Conservation (phyloP, 2,797 vertebrate species). For the Dryobates pubescens region DNA sequence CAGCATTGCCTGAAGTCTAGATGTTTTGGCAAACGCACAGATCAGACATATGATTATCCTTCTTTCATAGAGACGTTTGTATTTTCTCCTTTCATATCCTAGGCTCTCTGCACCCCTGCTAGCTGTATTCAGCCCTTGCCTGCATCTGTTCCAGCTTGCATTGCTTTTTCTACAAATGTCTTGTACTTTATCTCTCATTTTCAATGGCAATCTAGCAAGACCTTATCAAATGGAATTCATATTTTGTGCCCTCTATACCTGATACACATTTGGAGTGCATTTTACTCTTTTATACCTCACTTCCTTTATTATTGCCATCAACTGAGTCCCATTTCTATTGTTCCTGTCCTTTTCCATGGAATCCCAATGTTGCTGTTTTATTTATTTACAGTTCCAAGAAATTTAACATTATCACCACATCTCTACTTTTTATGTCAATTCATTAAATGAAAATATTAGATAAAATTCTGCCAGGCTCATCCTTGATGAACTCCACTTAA, state of each 20-base stretch:
- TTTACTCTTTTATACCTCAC: background rate
- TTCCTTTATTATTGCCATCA: background rate
- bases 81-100: background rate
- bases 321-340: background rate
- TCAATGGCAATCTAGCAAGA: background rate
- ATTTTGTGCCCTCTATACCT: background rate
- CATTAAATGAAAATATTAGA: background rate
- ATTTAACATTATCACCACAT: background rate
- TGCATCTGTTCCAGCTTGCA: background rate
- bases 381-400: background rate
- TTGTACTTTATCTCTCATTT: background rate
- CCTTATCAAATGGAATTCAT: background rate
- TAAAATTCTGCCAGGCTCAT: background rate
- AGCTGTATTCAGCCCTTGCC: background rate
- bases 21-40: background rate
- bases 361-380: background rate
- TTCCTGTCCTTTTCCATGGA: background rate
- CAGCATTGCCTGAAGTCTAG: background rate
- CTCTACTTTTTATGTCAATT: background rate
- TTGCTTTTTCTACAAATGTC: background rate
- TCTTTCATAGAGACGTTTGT: background rate
- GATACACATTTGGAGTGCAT: background rate
- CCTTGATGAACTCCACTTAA: background rate
- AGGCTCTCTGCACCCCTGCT: background rate
- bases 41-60: background rate